These are phyloP conservation scores for Monarcha castaneiventris DNA, from an alignment of 2,113 vertebrate genomes.

Conservation along the genomic window DNA sequence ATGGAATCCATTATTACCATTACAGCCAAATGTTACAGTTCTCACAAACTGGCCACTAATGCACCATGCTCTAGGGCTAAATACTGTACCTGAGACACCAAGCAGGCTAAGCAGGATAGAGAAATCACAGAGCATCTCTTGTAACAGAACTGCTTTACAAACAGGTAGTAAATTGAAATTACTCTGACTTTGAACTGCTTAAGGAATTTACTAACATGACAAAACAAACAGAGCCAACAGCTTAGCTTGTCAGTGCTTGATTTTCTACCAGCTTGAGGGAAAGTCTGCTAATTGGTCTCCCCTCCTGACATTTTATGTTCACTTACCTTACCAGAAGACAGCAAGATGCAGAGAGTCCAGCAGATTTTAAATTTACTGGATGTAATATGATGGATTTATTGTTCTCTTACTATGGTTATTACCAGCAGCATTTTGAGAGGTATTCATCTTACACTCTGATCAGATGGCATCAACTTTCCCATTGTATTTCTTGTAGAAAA, in stretches of 20 bases:
- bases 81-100: neutral
- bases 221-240: neutral
- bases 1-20: neutral
- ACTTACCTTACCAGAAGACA: neutral
- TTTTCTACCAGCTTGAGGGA: neutral
- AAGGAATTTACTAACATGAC: neutral
- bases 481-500: neutral
- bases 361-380: neutral
- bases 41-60: neutral
- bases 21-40: neutral
- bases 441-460: neutral
- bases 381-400: neutral
- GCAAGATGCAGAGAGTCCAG: neutral
- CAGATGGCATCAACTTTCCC: neutral
- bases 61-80: neutral
- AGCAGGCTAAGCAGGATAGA: neutral
- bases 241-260: neutral
- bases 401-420: neutral
- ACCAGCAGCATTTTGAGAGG: neutral
- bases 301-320: neutral
- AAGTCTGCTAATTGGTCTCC: neutral
- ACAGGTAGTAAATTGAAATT: neutral
- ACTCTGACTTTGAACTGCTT: neutral
- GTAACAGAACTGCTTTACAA: neutral
- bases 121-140: neutral